Conservation (phyloP, 2,113 vertebrate genomes). For the Lamprotornis superbus region DNA sequence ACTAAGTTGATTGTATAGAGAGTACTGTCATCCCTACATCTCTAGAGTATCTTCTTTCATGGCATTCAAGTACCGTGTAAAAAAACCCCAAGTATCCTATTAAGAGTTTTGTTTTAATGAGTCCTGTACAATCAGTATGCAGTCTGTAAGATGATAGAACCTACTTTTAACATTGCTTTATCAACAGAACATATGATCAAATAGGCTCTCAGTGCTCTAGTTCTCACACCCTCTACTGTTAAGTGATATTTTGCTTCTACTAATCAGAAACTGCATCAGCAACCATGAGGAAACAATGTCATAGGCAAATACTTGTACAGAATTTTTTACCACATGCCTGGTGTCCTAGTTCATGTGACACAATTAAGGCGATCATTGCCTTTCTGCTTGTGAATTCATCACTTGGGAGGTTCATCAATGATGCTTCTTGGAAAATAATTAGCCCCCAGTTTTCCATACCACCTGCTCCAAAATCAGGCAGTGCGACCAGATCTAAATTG, state of each 20-base stretch:
- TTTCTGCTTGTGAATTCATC: slow-evolving; percentile 55
- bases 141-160: neutral
- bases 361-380: slow-evolving; percentile 22
- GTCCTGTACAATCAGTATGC: neutral
- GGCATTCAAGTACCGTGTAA: neutral
- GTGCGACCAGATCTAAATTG: slow-evolving; percentile 75
- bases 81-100: neutral
- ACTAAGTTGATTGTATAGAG: neutral
- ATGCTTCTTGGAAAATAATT: slow-evolving; percentile 69
- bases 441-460: slow-evolving; percentile 85
- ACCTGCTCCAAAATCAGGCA: slow-evolving; percentile 65
- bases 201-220: neutral
- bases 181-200: neutral
- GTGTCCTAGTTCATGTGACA: slow-evolving; percentile 80
- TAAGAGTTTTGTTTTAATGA: neutral
- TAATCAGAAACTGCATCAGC: neutral
- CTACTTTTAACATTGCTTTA: neutral
- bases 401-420: slow-evolving; percentile 55
- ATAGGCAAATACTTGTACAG: neutral
- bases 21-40: neutral
- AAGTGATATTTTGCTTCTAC: neutral
- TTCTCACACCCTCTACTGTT: neutral
- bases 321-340: slow-evolving; percentile 80
- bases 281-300: neutral
- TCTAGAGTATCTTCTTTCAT: neutral